These are phyloP conservation scores for Hepsetus odoe DNA, from an alignment of 2,113 vertebrate genomes.

Conservation along the genomic window DNA sequence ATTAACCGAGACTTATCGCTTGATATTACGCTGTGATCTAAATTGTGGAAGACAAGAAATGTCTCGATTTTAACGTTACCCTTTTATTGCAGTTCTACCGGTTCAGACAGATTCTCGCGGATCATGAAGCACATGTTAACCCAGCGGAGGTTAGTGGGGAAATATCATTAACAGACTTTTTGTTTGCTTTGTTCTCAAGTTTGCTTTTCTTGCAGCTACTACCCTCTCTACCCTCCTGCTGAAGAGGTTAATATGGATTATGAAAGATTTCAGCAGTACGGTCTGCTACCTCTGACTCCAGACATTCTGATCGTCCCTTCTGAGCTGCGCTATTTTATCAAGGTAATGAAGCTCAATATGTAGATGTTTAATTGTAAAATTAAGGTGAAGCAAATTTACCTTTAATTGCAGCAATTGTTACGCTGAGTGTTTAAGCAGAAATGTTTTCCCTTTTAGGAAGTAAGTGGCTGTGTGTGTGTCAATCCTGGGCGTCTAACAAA, in stretches of 20 bases:
- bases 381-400: too few relatives aligned
- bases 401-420: not conserved
- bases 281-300: conserved; percentile 79
- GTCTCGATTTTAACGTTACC: not conserved
- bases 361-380: not conserved
- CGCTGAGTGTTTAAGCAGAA: not conserved
- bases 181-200: not conserved
- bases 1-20: too few relatives aligned
- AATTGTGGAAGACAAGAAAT: too few relatives aligned
- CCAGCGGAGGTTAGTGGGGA: conserved; percentile 82
- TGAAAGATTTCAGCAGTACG: conserved; percentile 75
- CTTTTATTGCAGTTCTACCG: conserved; percentile 60
- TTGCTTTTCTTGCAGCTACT: conserved; percentile 76
- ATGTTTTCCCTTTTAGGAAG: conserved; percentile 71
- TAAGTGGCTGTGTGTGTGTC: conserved; percentile 87
- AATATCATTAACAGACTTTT: not conserved
- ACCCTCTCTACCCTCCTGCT: conserved; percentile 87
- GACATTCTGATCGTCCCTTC: conserved; percentile 86
- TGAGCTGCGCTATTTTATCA: conserved; percentile 89
- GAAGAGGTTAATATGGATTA: conserved; percentile 89
- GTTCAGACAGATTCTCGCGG: conserved; percentile 85
- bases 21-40: too few relatives aligned
- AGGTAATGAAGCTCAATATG: conserved; percentile 72
- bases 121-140: conserved; percentile 90
- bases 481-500: conserved; percentile 93